Conservation (phyloP, 2,888 invertebrate species). For the Bellardia bayeri region DNA sequence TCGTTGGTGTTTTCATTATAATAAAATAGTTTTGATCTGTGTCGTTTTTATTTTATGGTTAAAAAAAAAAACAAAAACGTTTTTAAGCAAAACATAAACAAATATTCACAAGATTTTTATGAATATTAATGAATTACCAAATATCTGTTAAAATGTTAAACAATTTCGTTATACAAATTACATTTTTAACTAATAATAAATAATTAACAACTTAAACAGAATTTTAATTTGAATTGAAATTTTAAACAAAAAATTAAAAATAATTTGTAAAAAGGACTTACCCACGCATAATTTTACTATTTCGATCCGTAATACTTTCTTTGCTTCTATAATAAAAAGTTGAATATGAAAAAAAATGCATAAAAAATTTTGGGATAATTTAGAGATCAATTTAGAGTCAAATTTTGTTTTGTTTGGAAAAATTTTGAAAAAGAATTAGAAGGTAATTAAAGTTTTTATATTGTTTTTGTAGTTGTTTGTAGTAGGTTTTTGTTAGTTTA, state of each 20-base stretch:
- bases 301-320: slow-evolving; percentile 67
- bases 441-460: neutral
- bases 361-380: slow-evolving; percentile 65
- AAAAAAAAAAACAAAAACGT: neutral
- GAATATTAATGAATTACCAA: slow-evolving; percentile 1
- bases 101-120: neutral
- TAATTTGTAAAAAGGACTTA: slow-evolving; percentile 50
- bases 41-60: neutral
- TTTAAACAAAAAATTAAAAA: slow-evolving; percentile 49
- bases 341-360: slow-evolving; percentile 69
- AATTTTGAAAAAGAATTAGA: slow-evolving; percentile 40
- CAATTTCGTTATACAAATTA: slow-evolving; percentile 2
- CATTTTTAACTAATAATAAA: neutral
- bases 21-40: slow-evolving; percentile 23
- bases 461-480: neutral
- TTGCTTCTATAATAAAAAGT: slow-evolving; percentile 72
- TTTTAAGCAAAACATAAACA: slow-evolving; percentile 18
- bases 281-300: slow-evolving; percentile 63
- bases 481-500: slow-evolving; percentile 22
- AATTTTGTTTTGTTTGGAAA: slow-evolving; percentile 36
- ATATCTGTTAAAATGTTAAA: slow-evolving; percentile 23
- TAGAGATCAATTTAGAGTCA: slow-evolving; percentile 28
- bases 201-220: slow-evolving; percentile 5
- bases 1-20: too few relatives aligned
- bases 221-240: neutral